A percentile compares a stretch with the other conserved stretches of the same genome.
Conservation (phyloP, 2,113 vertebrate genomes). For the Candoia aspera region DNA sequence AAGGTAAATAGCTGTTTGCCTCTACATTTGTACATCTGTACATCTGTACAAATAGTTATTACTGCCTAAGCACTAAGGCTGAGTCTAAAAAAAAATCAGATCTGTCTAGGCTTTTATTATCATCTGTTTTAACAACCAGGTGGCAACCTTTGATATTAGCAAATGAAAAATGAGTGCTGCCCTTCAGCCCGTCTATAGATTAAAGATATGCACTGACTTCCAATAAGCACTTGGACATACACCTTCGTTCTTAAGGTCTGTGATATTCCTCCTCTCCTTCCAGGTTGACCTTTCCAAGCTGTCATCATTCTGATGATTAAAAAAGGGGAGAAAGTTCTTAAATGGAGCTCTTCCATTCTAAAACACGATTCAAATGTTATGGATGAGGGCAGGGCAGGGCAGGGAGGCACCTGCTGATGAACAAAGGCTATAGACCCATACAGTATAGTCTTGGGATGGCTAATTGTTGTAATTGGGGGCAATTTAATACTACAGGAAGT, state of each 20-base stretch:
- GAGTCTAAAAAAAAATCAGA: neutral
- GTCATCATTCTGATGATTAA: constrained; percentile 11
- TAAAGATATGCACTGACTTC: neutral
- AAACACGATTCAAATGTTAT: neutral
- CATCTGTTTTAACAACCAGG: neutral
- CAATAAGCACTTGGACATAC: neutral
- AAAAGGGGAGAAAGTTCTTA: neutral
- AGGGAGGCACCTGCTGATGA: neutral
- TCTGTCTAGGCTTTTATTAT: neutral
- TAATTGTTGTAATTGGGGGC: neutral
- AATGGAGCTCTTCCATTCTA: neutral
- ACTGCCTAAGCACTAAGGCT: neutral
- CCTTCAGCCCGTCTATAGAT: neutral
- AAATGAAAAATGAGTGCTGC: neutral
- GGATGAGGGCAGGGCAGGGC: constrained; percentile 3
- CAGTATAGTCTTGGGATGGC: neutral
- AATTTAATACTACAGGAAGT: neutral
- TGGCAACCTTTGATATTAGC: neutral
- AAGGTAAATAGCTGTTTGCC: neutral
- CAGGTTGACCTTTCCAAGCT: constrained; percentile 6
- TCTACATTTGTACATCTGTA: neutral
- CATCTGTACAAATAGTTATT: neutral
- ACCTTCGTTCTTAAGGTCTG: neutral
- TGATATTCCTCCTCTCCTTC: neutral
- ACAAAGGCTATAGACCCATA: neutral